Percentiles rank a stretch among this genome's conserved stretches.
phyloP scores from a whole-genome alignment of 2,113 vertebrate species.

The Ageneiosus marmoratus region DNA sequence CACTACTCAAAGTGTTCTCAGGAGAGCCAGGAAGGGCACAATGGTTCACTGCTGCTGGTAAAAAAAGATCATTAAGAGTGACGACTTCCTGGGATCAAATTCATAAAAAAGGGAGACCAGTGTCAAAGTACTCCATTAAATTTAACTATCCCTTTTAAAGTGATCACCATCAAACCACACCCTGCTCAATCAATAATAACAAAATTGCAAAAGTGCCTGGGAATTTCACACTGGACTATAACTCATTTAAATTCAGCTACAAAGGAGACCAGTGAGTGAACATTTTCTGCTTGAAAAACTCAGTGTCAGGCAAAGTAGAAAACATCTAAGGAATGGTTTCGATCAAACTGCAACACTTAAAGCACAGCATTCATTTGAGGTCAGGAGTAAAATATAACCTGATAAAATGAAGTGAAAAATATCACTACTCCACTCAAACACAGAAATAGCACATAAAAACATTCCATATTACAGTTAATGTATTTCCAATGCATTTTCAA shows the following conservation, averaged over 20 bases:
- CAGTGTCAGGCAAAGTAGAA: background rate
- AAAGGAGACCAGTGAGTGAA: constrained; percentile 1
- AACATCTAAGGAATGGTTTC: background rate
- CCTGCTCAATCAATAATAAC: constrained; percentile 48
- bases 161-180: constrained; percentile 55
- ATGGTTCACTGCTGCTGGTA: constrained; percentile 45
- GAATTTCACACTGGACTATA: constrained; percentile 30
- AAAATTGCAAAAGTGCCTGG: constrained; percentile 32
- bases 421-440: constrained; percentile 22
- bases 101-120: constrained; percentile 54
- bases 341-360: constrained; percentile 12
- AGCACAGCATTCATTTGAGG: constrained; percentile 29
- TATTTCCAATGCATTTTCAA: background rate
- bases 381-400: constrained; percentile 6
- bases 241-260: constrained; percentile 31
- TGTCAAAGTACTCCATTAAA: constrained; percentile 60
- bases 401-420: constrained; percentile 40
- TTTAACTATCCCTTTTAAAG: constrained; percentile 64
- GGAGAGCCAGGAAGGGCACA: constrained; percentile 17
- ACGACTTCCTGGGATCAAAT: constrained; percentile 56
- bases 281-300: constrained; percentile 28
- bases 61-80: constrained; percentile 54
- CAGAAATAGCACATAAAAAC: background rate
- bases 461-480: constrained; percentile 9
- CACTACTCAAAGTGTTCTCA: background rate